Percentiles rank a stretch among this genome's conserved stretches.
phyloP scores from a whole-genome alignment of 2,113 vertebrate genomes.

The Silurus asotus region DNA sequence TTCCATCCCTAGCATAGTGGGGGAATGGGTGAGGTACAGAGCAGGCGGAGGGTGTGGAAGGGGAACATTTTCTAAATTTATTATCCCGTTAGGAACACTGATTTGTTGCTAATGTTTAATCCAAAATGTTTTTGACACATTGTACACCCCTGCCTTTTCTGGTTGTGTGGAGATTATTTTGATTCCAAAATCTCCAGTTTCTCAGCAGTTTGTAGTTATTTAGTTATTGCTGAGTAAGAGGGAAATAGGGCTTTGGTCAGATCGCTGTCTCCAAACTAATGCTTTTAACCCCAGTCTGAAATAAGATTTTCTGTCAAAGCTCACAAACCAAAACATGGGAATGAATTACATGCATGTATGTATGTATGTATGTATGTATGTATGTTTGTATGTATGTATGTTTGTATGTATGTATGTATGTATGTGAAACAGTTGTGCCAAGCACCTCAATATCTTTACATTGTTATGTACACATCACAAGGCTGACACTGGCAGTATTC shows the following conservation, averaged over 20 bases:
- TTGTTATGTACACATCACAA: neutral
- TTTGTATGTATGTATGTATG: neutral
- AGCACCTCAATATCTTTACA: neutral
- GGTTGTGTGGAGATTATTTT: neutral
- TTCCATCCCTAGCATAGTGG: slow-evolving; percentile 4
- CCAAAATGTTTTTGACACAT: slow-evolving; percentile 16
- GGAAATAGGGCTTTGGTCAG: slow-evolving; percentile 20
- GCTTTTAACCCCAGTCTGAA: slow-evolving; percentile 27
- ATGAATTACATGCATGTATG: neutral
- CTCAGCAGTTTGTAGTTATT: slow-evolving; percentile 15
- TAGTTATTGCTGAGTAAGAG: slow-evolving; percentile 39
- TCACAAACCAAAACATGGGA: neutral
- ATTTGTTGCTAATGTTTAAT: slow-evolving; percentile 17
- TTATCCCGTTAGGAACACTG: slow-evolving; percentile 15
- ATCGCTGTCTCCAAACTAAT: slow-evolving; percentile 29
- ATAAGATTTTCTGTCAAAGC: neutral
- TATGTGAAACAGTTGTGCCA: no score
- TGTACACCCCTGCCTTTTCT: slow-evolving; percentile 1
- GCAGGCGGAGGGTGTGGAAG: slow-evolving; percentile 40
- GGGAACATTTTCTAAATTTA: slow-evolving; percentile 30
- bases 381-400: neutral
- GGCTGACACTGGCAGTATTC: neutral
- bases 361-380: neutral
- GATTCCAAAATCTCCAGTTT: slow-evolving; percentile 17
- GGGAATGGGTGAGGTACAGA: slow-evolving; percentile 2